Evolutionary conservation across 2,113 vertebrate genomes (phyloP), one percentile per base, ranked within the genome.

Genomic region (Centropus bengalensis): DNA sequence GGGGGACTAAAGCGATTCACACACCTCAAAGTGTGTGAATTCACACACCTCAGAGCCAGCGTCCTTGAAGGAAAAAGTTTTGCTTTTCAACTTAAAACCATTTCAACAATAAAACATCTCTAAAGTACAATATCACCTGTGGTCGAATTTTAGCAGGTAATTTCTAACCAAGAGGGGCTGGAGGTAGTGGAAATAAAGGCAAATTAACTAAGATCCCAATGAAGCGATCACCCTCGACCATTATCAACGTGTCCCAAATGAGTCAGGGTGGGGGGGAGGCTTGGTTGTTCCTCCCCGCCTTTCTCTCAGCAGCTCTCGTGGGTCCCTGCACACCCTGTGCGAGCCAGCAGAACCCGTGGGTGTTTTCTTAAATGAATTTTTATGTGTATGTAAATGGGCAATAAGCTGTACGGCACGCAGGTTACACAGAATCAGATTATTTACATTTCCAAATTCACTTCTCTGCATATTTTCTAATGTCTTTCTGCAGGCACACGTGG

Each of bases 161-260:
- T 63, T 51, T 49, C 6, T 86, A 27, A 54, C 27, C 47, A 49
- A 32, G n/a, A 28, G 30, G 38, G 45, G n/a, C 38, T 54, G 70
- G 51, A 71, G 47, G 33, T 27, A 38, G 26, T 33, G 8, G 14
- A 58, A 62, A 5, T 30, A 38, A 77, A 69, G 60, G 26, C 42
- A 75, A 81, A 62, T 55, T 70, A 15, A 22, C 27, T 12, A 40
- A 49, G 4, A 5, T 0, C 2, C 40, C 30, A 55, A 6, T 38
- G 84, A 21, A 30, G 70, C 56, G 51, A 26, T 66, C 21, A 6
- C 40, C 55, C 17, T 17, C 7, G 1, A 8, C 36, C 45, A 2
- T 36, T 8, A 40, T 23, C 11, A 10, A 3, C 0, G 1, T 42
- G 28, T 51, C 51, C 14, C 40, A 11, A 6, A 5, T 2, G 1